Percentiles rank a stretch among this genome's conserved stretches.
phyloP scores from a whole-genome alignment of 2,888 invertebrate species.

The Tortrix viridana region DNA sequence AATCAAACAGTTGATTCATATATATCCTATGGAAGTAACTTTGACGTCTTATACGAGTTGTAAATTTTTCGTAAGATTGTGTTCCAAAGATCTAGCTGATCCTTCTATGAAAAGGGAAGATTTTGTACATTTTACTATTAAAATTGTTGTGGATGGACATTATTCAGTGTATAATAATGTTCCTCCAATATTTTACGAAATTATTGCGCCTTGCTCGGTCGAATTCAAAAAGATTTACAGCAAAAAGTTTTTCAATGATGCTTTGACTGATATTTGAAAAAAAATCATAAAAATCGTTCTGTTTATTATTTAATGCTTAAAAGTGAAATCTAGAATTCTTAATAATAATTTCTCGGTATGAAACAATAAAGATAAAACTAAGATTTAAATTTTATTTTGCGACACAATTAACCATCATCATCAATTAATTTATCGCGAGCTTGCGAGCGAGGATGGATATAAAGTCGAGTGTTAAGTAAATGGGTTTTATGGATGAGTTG shows the following conservation, averaged over 20 bases:
- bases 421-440: no score
- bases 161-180: slow-evolving; percentile 56
- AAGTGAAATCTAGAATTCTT: no score
- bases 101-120: slow-evolving; percentile 49
- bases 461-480: no score
- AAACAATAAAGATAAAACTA: no score
- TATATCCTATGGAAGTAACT: slow-evolving; percentile 58
- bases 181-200: slow-evolving; percentile 68
- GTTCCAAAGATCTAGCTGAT: slow-evolving; percentile 49
- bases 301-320: no score
- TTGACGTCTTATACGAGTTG: slow-evolving; percentile 50
- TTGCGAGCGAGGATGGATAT: no score
- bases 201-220: slow-evolving; percentile 40
- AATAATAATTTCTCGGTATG: no score
- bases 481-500: no score
- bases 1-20: slow-evolving; percentile 62
- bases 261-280: no score
- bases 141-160: slow-evolving; percentile 60
- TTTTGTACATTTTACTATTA: slow-evolving; percentile 65
- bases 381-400: no score
- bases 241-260: slow-evolving; percentile 41
- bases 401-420: no score
- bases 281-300: no score
- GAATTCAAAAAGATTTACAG: slow-evolving; percentile 25
- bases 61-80: slow-evolving; percentile 56